Evolutionary conservation across 2,888 invertebrate species (phyloP).

Genomic region (Linnaemya tessellans): DNA sequence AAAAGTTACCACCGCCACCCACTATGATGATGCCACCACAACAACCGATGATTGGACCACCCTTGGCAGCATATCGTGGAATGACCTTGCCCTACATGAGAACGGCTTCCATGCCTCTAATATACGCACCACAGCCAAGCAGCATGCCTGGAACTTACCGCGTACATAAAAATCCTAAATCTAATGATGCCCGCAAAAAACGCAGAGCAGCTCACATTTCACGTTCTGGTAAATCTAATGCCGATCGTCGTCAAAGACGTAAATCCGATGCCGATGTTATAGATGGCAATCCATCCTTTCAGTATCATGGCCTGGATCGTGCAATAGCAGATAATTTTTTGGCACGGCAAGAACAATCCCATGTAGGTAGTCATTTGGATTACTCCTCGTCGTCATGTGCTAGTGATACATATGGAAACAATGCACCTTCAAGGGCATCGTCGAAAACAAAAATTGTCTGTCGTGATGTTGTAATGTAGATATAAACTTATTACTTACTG

Average conservation of each 20-base stretch:
- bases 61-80: conserved; percentile 76
- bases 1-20: conserved; percentile 28
- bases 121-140: conserved; percentile 76
- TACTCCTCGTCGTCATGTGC: conserved; percentile 79
- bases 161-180: conserved; percentile 77
- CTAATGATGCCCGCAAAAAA: conserved; percentile 76
- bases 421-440: conserved; percentile 73
- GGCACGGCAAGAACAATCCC: conserved; percentile 80
- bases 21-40: conserved; percentile 73
- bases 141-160: conserved; percentile 78
- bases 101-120: conserved; percentile 74
- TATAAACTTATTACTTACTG: conserved; percentile 28
- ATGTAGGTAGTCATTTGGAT: conserved; percentile 80
- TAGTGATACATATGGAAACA: conserved; percentile 74
- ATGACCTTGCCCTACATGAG: conserved; percentile 80
- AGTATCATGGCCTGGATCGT: conserved; percentile 82
- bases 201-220: conserved; percentile 67
- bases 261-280: conserved; percentile 82
- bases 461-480: conserved; percentile 81
- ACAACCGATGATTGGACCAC: conserved; percentile 75
- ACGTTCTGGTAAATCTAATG: conserved; percentile 76
- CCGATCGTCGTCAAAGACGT: conserved; percentile 80
- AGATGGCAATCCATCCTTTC: conserved; percentile 80
- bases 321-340: conserved; percentile 82
- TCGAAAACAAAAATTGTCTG: conserved; percentile 80